A percentile compares a stretch with the other conserved stretches of the same genome.
phyloP scores from a whole-genome alignment of 30 jellyfish, hydroid and myxozoan species.

The Cassiopea andromeda region DNA sequence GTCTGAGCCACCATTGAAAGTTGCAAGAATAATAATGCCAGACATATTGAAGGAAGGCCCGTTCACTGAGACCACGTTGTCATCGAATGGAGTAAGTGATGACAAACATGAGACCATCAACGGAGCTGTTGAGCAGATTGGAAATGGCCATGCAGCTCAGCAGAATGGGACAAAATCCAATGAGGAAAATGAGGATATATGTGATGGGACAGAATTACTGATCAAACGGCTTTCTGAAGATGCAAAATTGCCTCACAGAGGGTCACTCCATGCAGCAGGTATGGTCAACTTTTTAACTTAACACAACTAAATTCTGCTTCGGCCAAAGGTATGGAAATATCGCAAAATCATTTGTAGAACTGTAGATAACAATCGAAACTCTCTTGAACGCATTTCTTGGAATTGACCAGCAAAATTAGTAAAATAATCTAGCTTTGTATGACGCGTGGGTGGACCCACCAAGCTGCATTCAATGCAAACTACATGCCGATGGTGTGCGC shows the following conservation, averaged over 20 bases:
- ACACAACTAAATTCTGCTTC: too few species aligned
- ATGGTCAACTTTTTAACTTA: background rate
- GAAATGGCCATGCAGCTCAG: background rate
- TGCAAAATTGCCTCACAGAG: constrained; percentile 82
- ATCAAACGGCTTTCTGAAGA: constrained; percentile 68
- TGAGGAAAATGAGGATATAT: background rate
- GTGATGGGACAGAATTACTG: constrained; percentile 64
- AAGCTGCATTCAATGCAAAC: too few species aligned
- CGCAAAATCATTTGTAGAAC: too few species aligned
- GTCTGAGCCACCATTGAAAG: constrained; percentile 56
- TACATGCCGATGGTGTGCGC: too few species aligned
- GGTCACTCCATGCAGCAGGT: constrained; percentile 94
- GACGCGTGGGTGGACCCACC: too few species aligned
- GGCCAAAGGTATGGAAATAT: too few species aligned
- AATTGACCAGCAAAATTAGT: too few species aligned
- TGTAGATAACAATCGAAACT: too few species aligned
- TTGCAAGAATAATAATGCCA: constrained; percentile 37
- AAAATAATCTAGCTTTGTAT: too few species aligned
- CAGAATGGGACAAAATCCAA: background rate
- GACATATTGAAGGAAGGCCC: background rate
- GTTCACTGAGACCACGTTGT: background rate
- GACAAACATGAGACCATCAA: background rate
- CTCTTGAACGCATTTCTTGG: too few species aligned
- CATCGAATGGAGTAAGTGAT: background rate
- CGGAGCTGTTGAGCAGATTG: background rate